Evolutionary conservation across 2,888 invertebrate genomes (phyloP), one percentile per base, ranked within the genome.

Genomic region (Mellilla xanthometata): DNA sequence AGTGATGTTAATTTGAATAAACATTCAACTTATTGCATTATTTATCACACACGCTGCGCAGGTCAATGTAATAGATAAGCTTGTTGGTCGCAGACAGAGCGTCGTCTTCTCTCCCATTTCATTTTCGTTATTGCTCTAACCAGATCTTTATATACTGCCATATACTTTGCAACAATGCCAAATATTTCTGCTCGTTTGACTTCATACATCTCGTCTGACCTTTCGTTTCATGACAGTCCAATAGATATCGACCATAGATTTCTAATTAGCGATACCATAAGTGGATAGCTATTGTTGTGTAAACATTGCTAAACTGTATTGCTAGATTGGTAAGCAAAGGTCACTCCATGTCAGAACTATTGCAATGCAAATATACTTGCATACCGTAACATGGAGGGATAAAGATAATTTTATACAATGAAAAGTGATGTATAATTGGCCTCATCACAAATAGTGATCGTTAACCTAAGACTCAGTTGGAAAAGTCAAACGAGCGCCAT

Each of bases 61-160:
- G 60, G 58, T 65, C 61, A 60, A 55, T 55, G 59, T 49, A 58
- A 43, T 36, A 49, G 73, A 73, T 72, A 72, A 72, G 55, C 48
- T 43, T 50, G 44, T 32, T 41, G 49, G 42, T 51, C 51, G 61
- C 68, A 76, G 76, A 76, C 79, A 72, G 70, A 65, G 56, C 59
- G 76, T 66, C 75, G 71, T 68, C 71, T 68, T 58, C 39, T 48
- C 36, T 28, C 54, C 62, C 54, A 54, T 60, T 54, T 39, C 50
- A 52, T 60, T 54, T 38, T 51, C 24, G 42, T 44, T 54, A 43
- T 53, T 51, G 38, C 29, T 39, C 27, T 40, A 33, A 33, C 39
- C 34, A 26, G 39, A 48, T 39, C 46, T 52, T 53, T 42, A 51
- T 49, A 22, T 32, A 24, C 12, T 22, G 40, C n/a, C n/a, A n/a